These are phyloP conservation scores for Cettia cetti DNA, from an alignment of 2,113 vertebrate genomes.

Conservation along the genomic window DNA sequence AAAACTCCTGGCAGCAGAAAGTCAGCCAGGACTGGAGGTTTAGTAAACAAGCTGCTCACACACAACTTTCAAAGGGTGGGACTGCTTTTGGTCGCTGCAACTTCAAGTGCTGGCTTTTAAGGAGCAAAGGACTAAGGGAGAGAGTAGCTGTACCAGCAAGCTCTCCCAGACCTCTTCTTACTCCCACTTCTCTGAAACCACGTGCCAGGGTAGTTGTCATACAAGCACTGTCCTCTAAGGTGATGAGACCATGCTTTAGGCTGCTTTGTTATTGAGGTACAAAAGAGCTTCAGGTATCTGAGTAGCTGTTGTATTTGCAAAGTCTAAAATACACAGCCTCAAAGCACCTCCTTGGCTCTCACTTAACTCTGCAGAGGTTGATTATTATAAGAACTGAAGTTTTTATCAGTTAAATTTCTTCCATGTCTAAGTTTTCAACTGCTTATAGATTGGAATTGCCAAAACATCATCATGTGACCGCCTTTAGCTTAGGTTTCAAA, in stretches of 20 bases:
- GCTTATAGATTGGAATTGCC: neutral
- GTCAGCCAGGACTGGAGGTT: neutral
- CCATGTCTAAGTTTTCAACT: neutral
- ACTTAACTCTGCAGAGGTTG: neutral
- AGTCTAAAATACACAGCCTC: neutral
- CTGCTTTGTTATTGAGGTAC: neutral
- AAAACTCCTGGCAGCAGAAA: constrained; percentile 23
- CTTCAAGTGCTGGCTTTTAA: neutral
- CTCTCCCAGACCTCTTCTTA: neutral
- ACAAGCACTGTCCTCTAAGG: neutral
- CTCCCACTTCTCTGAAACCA: neutral
- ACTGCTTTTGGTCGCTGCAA: neutral
- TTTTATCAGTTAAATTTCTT: constrained; percentile 10
- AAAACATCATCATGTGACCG: neutral
- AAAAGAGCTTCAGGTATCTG: neutral
- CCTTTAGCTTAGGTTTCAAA: constrained; percentile 10
- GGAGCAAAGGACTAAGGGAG: neutral
- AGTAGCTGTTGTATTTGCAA: neutral
- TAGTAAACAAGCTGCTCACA: constrained; percentile 33
- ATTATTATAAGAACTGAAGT: neutral
- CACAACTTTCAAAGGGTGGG: neutral
- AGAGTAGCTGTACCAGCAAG: neutral
- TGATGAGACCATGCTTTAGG: neutral
- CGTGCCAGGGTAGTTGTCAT: neutral
- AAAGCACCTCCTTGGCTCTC: neutral